Evolutionary conservation across 2,888 invertebrate genomes (phyloP).

Genomic region (Synanthedon andrenaeformis): DNA sequence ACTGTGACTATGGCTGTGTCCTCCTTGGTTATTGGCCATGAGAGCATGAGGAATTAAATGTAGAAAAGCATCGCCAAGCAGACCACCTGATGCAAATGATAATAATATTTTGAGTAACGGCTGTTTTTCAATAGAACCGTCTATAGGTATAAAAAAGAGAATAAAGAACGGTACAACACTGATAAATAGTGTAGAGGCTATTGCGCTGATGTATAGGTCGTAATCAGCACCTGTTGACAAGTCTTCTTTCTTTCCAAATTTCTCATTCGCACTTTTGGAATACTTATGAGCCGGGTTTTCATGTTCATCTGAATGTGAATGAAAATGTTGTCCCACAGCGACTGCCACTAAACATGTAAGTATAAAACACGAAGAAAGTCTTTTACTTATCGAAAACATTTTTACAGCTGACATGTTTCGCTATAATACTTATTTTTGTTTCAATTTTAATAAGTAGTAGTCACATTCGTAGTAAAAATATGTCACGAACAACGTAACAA

Average conservation of each 20-base stretch:
- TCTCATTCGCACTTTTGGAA: conserved; percentile 74
- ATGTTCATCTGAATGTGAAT: conserved; percentile 65
- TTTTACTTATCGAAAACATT: conserved; percentile 22
- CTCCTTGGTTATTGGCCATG: conserved; percentile 22
- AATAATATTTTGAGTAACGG: conserved; percentile 89
- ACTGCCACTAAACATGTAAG: conserved; percentile 20
- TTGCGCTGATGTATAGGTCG: conserved; percentile 81
- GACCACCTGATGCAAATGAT: conserved; percentile 94
- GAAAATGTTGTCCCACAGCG: conserved; percentile 57
- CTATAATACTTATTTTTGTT: no score
- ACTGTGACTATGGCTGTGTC: conserved; percentile 63
- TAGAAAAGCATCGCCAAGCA: conserved; percentile 98
- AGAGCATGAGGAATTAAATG: conserved; percentile 98
- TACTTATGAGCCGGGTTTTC: conserved; percentile 86
- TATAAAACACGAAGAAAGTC: conserved; percentile 17
- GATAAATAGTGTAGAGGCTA: conserved; percentile 92
- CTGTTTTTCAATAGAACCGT: conserved; percentile 85
- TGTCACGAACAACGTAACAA: no score
- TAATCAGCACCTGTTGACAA: conserved; percentile 36
- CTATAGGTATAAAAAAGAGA: conserved; percentile 91
- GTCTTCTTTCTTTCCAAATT: conserved; percentile 53
- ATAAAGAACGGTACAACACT: conserved; percentile 96
- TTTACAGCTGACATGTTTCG: not conserved
- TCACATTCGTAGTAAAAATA: no score
- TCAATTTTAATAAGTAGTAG: no score